Percentiles rank a stretch among this genome's conserved stretches.
phyloP scores from a whole-genome alignment of 2,888 invertebrate species.

The Cinara cedri region DNA sequence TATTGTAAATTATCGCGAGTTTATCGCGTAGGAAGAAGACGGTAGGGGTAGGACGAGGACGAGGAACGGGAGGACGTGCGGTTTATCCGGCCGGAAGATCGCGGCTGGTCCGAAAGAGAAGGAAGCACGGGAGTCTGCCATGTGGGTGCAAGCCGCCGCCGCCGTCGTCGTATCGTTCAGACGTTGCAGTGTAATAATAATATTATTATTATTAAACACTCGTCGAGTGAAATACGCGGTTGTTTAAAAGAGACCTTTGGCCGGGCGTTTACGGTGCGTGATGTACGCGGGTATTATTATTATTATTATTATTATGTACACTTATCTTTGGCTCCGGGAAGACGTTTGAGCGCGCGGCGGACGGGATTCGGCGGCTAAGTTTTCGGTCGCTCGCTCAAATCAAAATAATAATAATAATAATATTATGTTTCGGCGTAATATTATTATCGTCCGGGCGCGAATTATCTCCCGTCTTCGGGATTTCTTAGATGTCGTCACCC shows the following conservation, averaged over 20 bases:
- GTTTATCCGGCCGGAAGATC: slow-evolving; percentile 37
- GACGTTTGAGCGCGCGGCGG: not conserved
- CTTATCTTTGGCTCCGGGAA: not conserved
- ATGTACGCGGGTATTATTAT: not conserved
- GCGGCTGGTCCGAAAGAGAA: not conserved
- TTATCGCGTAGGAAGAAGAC: too few species aligned
- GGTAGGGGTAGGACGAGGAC: not conserved
- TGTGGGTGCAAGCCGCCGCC: slow-evolving; percentile 8
- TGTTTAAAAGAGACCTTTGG: slow-evolving; percentile 18
- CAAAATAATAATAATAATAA: too few species aligned
- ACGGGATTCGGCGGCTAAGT: not conserved
- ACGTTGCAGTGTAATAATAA: not conserved
- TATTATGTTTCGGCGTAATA: too few species aligned
- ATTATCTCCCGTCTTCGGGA: too few species aligned
- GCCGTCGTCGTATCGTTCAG: too few species aligned
- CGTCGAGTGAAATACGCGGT: not conserved
- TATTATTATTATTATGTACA: not conserved
- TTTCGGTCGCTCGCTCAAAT: too few species aligned
- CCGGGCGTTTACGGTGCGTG: not conserved
- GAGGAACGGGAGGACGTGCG: slow-evolving; percentile 17
- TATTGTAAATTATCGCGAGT: too few species aligned
- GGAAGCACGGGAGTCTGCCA: not conserved
- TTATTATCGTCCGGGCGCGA: too few species aligned
- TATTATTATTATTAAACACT: not conserved
- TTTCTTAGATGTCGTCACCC: too few species aligned